Evolutionary conservation across 2,797 vertebrate genomes (phyloP).

Genomic region (Acipenser transmontanus): DNA sequence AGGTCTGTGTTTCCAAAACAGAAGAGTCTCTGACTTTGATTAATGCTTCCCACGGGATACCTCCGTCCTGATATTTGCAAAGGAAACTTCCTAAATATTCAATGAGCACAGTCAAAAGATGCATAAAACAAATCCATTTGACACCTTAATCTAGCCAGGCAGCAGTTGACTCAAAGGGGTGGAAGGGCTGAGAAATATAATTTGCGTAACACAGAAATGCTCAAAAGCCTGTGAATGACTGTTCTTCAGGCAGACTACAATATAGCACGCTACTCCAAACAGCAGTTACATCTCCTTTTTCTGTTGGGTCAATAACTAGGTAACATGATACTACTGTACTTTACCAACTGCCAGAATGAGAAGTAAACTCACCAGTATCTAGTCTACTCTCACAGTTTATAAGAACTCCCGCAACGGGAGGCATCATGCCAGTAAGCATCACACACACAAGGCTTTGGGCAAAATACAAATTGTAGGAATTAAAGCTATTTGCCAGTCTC

Average conservation of each 20-base stretch:
- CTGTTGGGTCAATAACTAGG: too few species aligned
- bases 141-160: conserved; percentile 77
- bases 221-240: conserved; percentile 64
- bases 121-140: conserved; percentile 81
- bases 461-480: too few species aligned
- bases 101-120: conserved; percentile 78
- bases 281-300: too few species aligned
- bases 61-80: conserved; percentile 71
- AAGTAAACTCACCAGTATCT: too few species aligned
- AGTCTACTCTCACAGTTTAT: too few species aligned
- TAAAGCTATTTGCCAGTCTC: too few species aligned
- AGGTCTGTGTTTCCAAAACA: conserved; percentile 68
- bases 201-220: conserved; percentile 60
- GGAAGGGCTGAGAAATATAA: conserved; percentile 62
- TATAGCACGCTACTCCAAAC: not conserved
- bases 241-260: conserved; percentile 26
- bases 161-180: conserved; percentile 67
- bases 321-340: too few species aligned
- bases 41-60: conserved; percentile 82
- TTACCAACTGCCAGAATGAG: too few species aligned
- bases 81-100: conserved; percentile 80
- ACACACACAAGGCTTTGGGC: too few species aligned
- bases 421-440: too few species aligned
- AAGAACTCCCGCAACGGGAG: too few species aligned
- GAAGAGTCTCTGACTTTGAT: conserved; percentile 68